phyloP scores from a whole-genome alignment of 2,113 vertebrate species.

The Chaenogobius annularis region DNA sequence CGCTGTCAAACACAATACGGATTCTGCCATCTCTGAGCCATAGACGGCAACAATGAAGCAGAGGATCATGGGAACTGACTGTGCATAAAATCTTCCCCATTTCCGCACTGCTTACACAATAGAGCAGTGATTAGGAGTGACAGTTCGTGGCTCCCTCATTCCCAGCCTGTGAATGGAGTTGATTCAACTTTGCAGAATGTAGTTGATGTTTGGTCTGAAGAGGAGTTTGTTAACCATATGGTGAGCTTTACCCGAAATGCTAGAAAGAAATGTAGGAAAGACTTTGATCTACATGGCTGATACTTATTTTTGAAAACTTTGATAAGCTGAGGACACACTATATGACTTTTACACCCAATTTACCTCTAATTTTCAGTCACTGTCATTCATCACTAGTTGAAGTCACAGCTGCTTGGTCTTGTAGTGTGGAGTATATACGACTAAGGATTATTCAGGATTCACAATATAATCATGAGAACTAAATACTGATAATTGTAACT shows the following conservation, averaged over 20 bases:
- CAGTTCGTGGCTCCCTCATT: constrained; percentile 41
- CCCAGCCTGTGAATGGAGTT: constrained; percentile 43
- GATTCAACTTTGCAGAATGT: constrained; percentile 40
- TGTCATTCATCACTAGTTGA: not conserved
- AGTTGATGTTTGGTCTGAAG: constrained; percentile 35
- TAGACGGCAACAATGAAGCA: constrained; percentile 48
- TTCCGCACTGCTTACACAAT: constrained; percentile 50
- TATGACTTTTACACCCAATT: too few species aligned
- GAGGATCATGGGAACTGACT: constrained; percentile 69
- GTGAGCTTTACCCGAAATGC: not conserved
- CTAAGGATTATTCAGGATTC: too few species aligned
- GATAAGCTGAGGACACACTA: not conserved
- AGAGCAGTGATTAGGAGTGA: constrained; percentile 63
- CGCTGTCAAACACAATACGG: constrained; percentile 57
- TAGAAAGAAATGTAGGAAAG: not conserved
- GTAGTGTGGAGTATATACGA: too few species aligned
- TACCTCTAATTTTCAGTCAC: not conserved
- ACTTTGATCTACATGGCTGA: not conserved
- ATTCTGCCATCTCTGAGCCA: constrained; percentile 58
- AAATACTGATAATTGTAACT: too few species aligned
- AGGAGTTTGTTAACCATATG: not conserved
- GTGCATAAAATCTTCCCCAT: constrained; percentile 70
- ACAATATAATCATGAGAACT: too few species aligned
- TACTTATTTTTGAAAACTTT: too few species aligned
- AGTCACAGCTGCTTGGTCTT: too few species aligned